Conservation (phyloP, 2,797 vertebrate species). For the Spea hammondii region DNA sequence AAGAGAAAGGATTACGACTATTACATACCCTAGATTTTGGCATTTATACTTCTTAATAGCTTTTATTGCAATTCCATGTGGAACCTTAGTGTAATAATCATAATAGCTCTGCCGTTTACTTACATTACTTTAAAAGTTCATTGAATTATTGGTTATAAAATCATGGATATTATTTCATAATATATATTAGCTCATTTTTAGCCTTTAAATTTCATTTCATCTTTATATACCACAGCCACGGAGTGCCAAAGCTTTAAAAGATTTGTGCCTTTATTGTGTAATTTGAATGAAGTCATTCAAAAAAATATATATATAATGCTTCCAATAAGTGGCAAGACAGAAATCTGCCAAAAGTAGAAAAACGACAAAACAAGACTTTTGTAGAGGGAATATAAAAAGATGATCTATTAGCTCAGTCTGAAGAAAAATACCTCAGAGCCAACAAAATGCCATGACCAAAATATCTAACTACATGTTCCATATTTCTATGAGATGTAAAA, state of each 20-base stretch:
- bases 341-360: conserved; percentile 32
- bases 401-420: too few relatives aligned
- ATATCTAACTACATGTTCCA: too few relatives aligned
- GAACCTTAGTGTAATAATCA: neutral
- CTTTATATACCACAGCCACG: neutral
- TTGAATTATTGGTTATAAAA: neutral
- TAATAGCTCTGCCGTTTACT: neutral
- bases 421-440: too few relatives aligned
- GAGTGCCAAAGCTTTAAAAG: conserved; percentile 3
- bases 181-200: conserved; percentile 1
- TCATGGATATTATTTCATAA: neutral
- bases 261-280: conserved; percentile 13
- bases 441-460: too few relatives aligned
- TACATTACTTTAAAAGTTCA: neutral
- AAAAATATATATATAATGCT: conserved; percentile 19
- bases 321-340: conserved; percentile 20
- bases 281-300: conserved; percentile 27
- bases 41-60: neutral
- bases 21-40: neutral
- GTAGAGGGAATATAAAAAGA: neutral
- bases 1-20: too few relatives aligned
- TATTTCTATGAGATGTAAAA: too few relatives aligned
- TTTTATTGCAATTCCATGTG: neutral
- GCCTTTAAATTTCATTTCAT: neutral
- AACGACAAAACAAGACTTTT: conserved; percentile 13